These are phyloP conservation scores for Tiliacea aurago DNA, from an alignment of 2,888 invertebrate genomes.

Conservation along the genomic window DNA sequence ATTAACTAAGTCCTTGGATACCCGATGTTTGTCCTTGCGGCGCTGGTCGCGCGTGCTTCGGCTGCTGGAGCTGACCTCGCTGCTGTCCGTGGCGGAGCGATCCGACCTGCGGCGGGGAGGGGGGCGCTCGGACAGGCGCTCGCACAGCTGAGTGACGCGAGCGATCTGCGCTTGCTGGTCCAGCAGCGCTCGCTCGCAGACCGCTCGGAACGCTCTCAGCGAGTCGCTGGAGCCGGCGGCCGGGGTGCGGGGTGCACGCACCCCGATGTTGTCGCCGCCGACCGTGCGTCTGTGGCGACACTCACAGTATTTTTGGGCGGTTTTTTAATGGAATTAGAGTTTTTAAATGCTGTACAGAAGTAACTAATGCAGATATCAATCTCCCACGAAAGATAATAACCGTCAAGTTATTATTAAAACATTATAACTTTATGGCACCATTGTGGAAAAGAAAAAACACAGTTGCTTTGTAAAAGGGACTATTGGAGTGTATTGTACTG, in stretches of 20 bases:
- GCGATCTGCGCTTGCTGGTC: slow-evolving; percentile 82
- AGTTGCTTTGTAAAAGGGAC: not conserved
- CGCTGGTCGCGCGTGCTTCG: slow-evolving; percentile 66
- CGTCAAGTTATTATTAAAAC: not conserved
- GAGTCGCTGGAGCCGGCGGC: slow-evolving; percentile 69
- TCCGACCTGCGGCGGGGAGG: slow-evolving; percentile 19
- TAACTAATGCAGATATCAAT: not conserved
- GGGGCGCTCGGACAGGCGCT: slow-evolving; percentile 73
- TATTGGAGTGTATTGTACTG: not conserved
- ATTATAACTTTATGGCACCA: not conserved
- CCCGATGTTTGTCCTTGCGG: slow-evolving; percentile 72
- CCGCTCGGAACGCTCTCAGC: slow-evolving; percentile 76
- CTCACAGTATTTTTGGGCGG: not conserved
- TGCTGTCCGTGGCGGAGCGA: slow-evolving; percentile 62
- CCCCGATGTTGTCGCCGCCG: slow-evolving; percentile 44
- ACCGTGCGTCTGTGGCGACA: slow-evolving; percentile 34
- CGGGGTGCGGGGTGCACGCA: slow-evolving; percentile 40
- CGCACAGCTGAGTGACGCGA: slow-evolving; percentile 81
- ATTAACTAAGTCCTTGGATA: slow-evolving; percentile 37
- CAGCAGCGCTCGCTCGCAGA: slow-evolving; percentile 78
- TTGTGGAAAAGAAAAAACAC: not conserved
- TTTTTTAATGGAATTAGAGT: not conserved
- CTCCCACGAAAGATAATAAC: no score
- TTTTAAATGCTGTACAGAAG: not conserved
- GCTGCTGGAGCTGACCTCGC: slow-evolving; percentile 76